Evolutionary conservation across 1,140 invertebrate genomes (phyloP).

Genomic region (Mya arenaria): DNA sequence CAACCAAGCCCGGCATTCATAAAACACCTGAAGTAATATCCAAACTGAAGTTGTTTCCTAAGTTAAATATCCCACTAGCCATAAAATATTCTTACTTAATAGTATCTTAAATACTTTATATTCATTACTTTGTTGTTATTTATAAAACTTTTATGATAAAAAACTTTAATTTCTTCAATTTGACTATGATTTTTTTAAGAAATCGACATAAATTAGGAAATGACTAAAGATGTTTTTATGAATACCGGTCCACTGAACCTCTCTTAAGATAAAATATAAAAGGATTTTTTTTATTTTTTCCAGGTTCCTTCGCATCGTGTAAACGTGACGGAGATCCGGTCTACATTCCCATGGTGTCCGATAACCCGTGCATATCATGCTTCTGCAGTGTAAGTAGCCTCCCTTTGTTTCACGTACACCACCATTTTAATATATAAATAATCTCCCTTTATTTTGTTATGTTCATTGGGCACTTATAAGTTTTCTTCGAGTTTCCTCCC

Average conservation of each 20-base stretch:
- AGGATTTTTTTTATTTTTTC: slow-evolving; percentile 10
- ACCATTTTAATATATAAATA: too few species aligned
- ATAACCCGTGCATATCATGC: slow-evolving; percentile 48
- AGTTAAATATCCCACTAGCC: too few species aligned
- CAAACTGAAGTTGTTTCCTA: too few species aligned
- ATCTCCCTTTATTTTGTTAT: too few species aligned
- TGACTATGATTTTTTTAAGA: background rate
- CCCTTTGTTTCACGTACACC: background rate
- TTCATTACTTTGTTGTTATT: too few species aligned
- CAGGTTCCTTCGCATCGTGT: slow-evolving; percentile 45
- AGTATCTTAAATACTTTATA: too few species aligned
- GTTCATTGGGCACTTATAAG: too few species aligned
- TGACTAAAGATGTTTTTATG: background rate
- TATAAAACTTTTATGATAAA: too few species aligned
- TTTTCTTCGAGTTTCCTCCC: too few species aligned
- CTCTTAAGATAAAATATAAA: background rate
- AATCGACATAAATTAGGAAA: background rate
- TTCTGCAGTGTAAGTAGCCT: slow-evolving; percentile 32
- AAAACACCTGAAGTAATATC: too few species aligned
- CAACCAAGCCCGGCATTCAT: too few species aligned
- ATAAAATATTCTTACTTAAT: too few species aligned
- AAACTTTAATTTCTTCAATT: background rate
- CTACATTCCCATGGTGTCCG: slow-evolving; percentile 23
- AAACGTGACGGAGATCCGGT: slow-evolving; percentile 31
- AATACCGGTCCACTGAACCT: background rate